Evolutionary conservation across 2,797 vertebrate genomes (phyloP).

Genomic region (Melanotaenia trifasciata): DNA sequence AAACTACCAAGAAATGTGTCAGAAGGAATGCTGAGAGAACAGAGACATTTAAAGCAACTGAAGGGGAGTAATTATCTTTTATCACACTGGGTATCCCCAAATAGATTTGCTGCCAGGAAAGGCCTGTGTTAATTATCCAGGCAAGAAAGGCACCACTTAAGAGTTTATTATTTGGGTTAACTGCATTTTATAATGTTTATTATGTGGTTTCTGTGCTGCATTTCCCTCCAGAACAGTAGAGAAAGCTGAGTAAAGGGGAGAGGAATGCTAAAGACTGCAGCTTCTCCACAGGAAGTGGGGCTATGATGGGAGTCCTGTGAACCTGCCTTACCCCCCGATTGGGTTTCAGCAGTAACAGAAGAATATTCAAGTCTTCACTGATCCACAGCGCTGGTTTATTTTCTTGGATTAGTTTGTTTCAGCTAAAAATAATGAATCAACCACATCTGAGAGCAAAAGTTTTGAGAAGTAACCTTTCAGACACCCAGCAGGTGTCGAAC

Average conservation of each 20-base stretch:
- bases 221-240: slow-evolving; percentile 32
- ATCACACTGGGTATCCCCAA: slow-evolving; percentile 48
- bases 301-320: slow-evolving; percentile 46
- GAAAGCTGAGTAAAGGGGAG: slow-evolving; percentile 39
- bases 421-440: slow-evolving; percentile 33
- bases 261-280: slow-evolving; percentile 76
- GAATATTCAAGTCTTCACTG: not conserved
- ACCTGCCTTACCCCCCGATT: slow-evolving; percentile 63
- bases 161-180: slow-evolving; percentile 67
- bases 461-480: slow-evolving; percentile 29
- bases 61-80: slow-evolving; percentile 54
- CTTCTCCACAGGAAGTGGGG: slow-evolving; percentile 49
- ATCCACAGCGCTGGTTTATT: slow-evolving; percentile 51
- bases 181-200: slow-evolving; percentile 70
- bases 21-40: slow-evolving; percentile 35
- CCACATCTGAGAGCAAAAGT: slow-evolving; percentile 31
- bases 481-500: slow-evolving; percentile 66
- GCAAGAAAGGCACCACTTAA: slow-evolving; percentile 42
- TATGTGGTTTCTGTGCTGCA: slow-evolving; percentile 60
- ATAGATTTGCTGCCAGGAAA: slow-evolving; percentile 31
- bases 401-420: slow-evolving; percentile 49
- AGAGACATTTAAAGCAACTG: slow-evolving; percentile 42
- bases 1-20: slow-evolving; percentile 24
- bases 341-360: slow-evolving; percentile 60
- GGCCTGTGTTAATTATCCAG: slow-evolving; percentile 49